A percentile compares a stretch with the other conserved stretches of the same genome.
Evolutionary conservation across 2,888 invertebrate species (phyloP).

Genomic region (Linyphia triangularis): DNA sequence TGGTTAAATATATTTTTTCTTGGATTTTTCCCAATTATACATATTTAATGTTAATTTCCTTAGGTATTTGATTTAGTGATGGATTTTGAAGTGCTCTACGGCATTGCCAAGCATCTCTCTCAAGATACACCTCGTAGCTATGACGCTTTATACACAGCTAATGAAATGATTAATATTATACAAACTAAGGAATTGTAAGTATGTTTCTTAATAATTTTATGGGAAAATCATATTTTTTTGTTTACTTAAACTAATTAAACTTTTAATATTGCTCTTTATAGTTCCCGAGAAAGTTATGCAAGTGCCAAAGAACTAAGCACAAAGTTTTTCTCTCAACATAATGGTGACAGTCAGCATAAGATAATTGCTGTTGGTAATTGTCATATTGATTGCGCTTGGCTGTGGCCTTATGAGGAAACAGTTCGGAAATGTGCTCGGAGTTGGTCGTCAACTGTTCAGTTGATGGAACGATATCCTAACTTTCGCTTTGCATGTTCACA

Average conservation of each 20-base stretch:
- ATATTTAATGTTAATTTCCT: neutral
- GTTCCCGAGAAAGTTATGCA: conserved; percentile 74
- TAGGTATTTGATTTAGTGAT: conserved; percentile 79
- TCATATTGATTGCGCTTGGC: conserved; percentile 82
- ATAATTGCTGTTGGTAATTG: conserved; percentile 81
- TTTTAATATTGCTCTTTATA: conserved; percentile 1
- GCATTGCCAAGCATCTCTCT: conserved; percentile 80
- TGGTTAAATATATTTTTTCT: neutral
- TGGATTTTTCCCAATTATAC: neutral
- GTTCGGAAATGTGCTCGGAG: conserved; percentile 82
- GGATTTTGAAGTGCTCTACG: conserved; percentile 81
- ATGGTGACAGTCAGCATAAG: conserved; percentile 80
- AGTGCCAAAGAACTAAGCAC: conserved; percentile 80
- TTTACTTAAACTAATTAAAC: neutral
- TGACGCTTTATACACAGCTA: conserved; percentile 81
- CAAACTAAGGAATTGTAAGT: conserved; percentile 77
- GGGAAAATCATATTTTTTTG: neutral
- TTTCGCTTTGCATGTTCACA: conserved; percentile 81
- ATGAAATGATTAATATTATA: conserved; percentile 81
- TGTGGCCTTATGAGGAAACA: conserved; percentile 82
- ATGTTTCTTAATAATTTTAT: neutral
- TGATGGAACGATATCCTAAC: conserved; percentile 81
- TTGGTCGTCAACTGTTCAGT: conserved; percentile 80
- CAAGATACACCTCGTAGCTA: conserved; percentile 80
- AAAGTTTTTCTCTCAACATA: conserved; percentile 80